Evolutionary conservation across 2,113 vertebrate species (phyloP), one percentile per base, ranked within the genome.

Genomic region (Motacilla tschutschensis): DNA sequence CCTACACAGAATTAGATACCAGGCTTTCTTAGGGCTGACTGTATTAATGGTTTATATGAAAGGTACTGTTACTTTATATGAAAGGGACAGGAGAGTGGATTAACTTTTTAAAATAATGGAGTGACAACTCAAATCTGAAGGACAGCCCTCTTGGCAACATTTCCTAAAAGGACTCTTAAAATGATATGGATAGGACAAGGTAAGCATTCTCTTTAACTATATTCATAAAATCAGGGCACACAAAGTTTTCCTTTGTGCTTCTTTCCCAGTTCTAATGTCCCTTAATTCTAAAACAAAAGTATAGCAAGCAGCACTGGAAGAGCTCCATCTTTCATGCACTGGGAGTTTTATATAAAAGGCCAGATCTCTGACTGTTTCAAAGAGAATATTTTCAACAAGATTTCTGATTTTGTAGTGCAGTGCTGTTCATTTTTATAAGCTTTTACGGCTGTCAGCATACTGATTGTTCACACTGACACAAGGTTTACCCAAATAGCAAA

Each of bases 371-470:
- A 46, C 44, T 78, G 38, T 78, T 95, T 93, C 63, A 89, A 83
- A 87, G 62, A 11, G n/a, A 90, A 36, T 86, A 88, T 91, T 84
- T 94, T 93, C 14, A 26, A 69, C 22, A 60, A 62, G 38, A 60
- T 40, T 82, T 79, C 40, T 59, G 26, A 15, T 40, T 93, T 89
- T 79, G n/a, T 74, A 41, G 38, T 50, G 38, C 73, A 89, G 35
- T 51, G 43, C 43, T 80, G 10, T 35, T 93, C 20, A 77, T 74
- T 93, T 91, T 69, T 53, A 71, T 75, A 92, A 70, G 31, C 50
- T 63, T 87, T 80, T 83, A 81, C 54, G 33, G 29, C 59, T 91
- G 64, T 72, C 79, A 83, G 57, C 43, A 83, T 75, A 21, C 40
- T 44, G 66, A 63, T 28, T 69, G 41, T 50, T 91, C 74, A 82